Base-by-base conservation (phyloP, 2,797 vertebrate species). In the Muscicapa comitata region DNA sequence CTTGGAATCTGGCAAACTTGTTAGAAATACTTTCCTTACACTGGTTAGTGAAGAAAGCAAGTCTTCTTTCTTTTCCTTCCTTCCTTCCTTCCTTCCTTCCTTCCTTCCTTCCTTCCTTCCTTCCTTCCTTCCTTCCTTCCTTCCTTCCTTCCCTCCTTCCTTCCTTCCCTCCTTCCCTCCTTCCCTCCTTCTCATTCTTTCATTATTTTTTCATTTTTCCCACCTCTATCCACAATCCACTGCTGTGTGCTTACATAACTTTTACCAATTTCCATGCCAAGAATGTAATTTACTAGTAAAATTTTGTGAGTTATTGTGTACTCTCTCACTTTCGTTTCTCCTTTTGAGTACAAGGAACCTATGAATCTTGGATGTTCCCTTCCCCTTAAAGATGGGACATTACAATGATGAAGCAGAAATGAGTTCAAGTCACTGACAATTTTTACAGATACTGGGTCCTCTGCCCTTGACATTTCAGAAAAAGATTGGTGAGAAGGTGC, bases 381-480 rank as follows among this genome's bases (percentile, higher is more conserved):
- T 37, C 23, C 6, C 9, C 15, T 81, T 61, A 17, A 54, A 43
- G 31, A 9, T 28, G 31, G 28, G 21, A 19, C 0, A 0, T 31
- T 14, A 40, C 12, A 47, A 10, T 40, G 29, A 33, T 53, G 31
- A 66, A 79, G 48, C 24, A 63, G 16, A 53, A 63, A 19, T 17
- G 18, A 83, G 13, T 80, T 74, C 48, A 72, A 61, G 37, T 37
- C n/a, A 37, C 10, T 37, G 29, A 61, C 2, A 8, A 16, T 31
- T 94, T 91, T 94, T 61, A 61, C 7, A 35, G 35, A n/a, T 58
- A 70, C 14, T 63, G 37, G 28, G 42, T 59, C 24, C 24, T 92
- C 38, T 38, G 42, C 29, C 50, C 75, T 76, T 87, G 58, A 76
- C 23, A 68, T 93, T 92, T 93, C 42, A 54, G 42, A 38, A 70